A percentile compares a stretch with the other conserved stretches of the same genome.
phyloP scores from a whole-genome alignment of 2,888 invertebrate genomes.

The Andrena haemorrhoa region DNA sequence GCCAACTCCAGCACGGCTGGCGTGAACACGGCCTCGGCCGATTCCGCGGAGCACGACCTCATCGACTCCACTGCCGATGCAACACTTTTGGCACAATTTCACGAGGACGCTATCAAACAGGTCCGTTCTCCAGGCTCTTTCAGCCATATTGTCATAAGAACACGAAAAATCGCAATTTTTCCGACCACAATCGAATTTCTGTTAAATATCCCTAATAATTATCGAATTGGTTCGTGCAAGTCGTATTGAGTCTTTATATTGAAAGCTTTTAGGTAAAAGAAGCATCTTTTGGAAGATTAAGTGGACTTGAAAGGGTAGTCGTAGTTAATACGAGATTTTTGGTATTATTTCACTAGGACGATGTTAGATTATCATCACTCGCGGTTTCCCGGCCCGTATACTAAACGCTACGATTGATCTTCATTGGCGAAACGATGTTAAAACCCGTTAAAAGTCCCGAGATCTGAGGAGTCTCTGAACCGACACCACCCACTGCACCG shows the following conservation, averaged over 20 bases:
- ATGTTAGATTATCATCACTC: background rate
- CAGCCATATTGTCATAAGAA: background rate
- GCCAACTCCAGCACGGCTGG: slow-evolving; percentile 86
- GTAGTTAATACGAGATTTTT: background rate
- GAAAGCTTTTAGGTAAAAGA: background rate
- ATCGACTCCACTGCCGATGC: slow-evolving; percentile 87
- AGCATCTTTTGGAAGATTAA: background rate
- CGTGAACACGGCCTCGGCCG: slow-evolving; percentile 83
- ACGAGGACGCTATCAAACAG: slow-evolving; percentile 91
- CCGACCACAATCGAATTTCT: background rate
- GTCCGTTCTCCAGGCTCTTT: slow-evolving; percentile 77
- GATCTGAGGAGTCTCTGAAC: background rate
- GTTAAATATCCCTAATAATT: background rate
- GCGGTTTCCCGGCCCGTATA: background rate
- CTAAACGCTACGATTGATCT: background rate
- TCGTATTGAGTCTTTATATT: background rate
- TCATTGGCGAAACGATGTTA: background rate
- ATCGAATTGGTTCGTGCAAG: background rate
- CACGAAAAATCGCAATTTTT: background rate
- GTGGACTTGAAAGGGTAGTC: background rate
- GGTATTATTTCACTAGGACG: background rate
- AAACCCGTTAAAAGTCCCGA: background rate
- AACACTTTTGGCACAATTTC: slow-evolving; percentile 90
- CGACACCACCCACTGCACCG: background rate
- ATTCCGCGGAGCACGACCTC: slow-evolving; percentile 85